phyloP scores from a whole-genome alignment of 1,140 invertebrate genomes.

The Bicyclus anynana region DNA sequence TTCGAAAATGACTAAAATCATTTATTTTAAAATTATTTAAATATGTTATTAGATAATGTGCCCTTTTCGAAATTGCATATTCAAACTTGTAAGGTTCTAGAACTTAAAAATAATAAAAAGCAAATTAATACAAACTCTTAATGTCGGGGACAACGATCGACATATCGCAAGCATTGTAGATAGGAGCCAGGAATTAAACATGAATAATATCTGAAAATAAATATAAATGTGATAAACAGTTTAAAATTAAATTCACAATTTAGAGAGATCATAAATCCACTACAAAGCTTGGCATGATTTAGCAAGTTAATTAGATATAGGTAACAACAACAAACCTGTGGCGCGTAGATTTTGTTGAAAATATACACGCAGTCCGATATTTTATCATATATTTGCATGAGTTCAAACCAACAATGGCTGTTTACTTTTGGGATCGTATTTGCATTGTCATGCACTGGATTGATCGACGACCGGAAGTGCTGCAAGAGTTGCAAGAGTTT shows the following conservation, averaged over 20 bases:
- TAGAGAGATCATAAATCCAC: too few relatives aligned
- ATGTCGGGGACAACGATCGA: slow-evolving; percentile 41
- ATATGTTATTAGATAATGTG: too few relatives aligned
- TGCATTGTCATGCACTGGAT: neutral
- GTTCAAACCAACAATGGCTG: slow-evolving; percentile 52
- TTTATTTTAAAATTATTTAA: too few relatives aligned
- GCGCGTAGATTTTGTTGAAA: slow-evolving; percentile 54
- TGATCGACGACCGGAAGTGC: neutral
- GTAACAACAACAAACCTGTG: slow-evolving; percentile 30
- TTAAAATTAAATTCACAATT: too few relatives aligned
- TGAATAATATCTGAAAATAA: slow-evolving; percentile 48
- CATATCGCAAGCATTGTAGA: slow-evolving; percentile 45
- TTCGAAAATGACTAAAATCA: too few relatives aligned
- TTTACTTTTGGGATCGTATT: slow-evolving; percentile 13
- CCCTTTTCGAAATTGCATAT: too few relatives aligned
- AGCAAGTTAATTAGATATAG: too few relatives aligned
- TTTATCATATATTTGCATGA: slow-evolving; percentile 64
- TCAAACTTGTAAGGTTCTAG: too few relatives aligned
- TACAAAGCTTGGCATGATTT: too few relatives aligned
- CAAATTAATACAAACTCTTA: slow-evolving; percentile 36
- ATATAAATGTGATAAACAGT: too few relatives aligned
- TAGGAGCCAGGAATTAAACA: slow-evolving; percentile 50
- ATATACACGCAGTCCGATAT: slow-evolving; percentile 48
- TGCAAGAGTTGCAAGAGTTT: neutral
- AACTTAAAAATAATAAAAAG: too few relatives aligned